Evolutionary conservation across 2,113 vertebrate species (phyloP).

Genomic region (Hippocampus barbouri): DNA sequence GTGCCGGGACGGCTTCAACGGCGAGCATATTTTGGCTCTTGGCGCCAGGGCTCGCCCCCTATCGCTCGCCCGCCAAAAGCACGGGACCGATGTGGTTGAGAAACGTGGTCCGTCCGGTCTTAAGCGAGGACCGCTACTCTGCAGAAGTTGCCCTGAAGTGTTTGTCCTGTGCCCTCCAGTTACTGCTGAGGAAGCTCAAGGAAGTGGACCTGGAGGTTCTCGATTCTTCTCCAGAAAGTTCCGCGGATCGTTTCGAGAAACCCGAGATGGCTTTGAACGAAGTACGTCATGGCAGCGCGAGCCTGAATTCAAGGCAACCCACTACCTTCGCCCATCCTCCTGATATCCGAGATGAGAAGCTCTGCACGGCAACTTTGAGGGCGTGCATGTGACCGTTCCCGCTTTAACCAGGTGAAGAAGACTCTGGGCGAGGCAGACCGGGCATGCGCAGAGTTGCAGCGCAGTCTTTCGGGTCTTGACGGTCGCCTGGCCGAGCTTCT

Average conservation of each 20-base stretch:
- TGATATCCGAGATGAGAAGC: not conserved
- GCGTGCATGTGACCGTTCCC: not conserved
- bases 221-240: conserved; percentile 51
- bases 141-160: not conserved
- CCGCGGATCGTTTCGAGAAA: conserved; percentile 60
- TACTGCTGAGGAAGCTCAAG: conserved; percentile 67
- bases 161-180: conserved; percentile 46
- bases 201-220: conserved; percentile 65
- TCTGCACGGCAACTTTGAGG: not conserved
- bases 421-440: conserved; percentile 67
- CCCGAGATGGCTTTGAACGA: conserved; percentile 66
- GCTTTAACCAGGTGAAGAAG: conserved; percentile 57
- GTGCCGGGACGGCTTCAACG: too few species aligned
- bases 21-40: too few species aligned
- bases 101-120: too few species aligned
- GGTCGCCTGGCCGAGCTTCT: conserved; percentile 71
- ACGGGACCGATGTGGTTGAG: not conserved
- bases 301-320: not conserved
- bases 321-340: too few species aligned
- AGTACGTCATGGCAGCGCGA: conserved; percentile 32
- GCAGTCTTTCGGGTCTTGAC: conserved; percentile 66
- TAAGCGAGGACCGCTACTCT: not conserved
- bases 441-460: conserved; percentile 69
- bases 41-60: too few species aligned
- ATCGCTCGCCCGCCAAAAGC: too few species aligned